Percentiles rank a stretch among this genome's conserved stretches.
These are phyloP conservation scores for Lasioglossum baleicum DNA, from an alignment of 1,140 invertebrate species.

Conservation along the genomic window DNA sequence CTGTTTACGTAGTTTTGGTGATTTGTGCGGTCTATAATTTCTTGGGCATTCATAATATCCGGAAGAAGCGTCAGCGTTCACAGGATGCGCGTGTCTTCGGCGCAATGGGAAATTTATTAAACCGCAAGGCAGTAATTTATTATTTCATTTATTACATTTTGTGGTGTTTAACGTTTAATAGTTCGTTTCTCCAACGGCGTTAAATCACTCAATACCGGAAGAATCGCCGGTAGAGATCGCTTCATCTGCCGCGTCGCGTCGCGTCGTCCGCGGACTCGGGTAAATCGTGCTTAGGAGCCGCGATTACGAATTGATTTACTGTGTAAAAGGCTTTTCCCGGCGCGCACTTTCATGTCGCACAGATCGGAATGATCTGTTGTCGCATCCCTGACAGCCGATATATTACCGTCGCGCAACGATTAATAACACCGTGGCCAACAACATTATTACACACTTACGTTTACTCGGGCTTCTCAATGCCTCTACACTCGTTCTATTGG, in stretches of 20 bases:
- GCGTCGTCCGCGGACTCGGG: neutral
- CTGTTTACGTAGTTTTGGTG: too few relatives aligned
- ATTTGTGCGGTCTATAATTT: too few relatives aligned
- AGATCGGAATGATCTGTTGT: constrained; percentile 39
- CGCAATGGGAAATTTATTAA: too few relatives aligned
- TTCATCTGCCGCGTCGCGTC: constrained; percentile 10
- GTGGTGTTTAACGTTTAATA: constrained; percentile 17
- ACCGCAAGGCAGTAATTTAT: neutral
- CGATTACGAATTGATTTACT: constrained; percentile 43
- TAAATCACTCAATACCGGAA: constrained; percentile 35
- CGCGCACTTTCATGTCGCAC: constrained; percentile 29
- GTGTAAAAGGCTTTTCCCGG: constrained; percentile 32
- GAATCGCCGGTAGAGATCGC: constrained; percentile 15
- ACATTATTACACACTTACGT: constrained; percentile 20
- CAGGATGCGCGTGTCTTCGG: too few relatives aligned
- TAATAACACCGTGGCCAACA: constrained; percentile 30
- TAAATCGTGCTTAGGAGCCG: constrained; percentile 12
- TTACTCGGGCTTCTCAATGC: neutral
- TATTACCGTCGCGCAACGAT: constrained; percentile 23
- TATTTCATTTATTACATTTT: constrained; percentile 1
- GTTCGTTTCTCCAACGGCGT: neutral
- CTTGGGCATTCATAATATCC: too few relatives aligned
- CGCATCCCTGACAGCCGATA: constrained; percentile 30
- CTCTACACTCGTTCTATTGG: neutral
- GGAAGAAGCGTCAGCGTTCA: too few relatives aligned